phyloP scores from a whole-genome alignment of 1,140 invertebrate species.

The Arion vulgaris region DNA sequence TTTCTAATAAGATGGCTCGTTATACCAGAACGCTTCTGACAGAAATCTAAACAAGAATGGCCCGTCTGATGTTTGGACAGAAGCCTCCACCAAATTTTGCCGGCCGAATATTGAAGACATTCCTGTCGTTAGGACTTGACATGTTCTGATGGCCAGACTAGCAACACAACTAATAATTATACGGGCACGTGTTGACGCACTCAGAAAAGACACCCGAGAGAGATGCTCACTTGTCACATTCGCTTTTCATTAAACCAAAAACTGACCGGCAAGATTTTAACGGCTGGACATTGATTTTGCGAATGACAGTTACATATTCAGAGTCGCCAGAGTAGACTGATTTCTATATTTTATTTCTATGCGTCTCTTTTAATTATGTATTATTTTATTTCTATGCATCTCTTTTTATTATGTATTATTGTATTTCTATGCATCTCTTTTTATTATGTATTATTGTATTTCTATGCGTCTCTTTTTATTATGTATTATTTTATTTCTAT shows the following conservation, averaged over 20 bases:
- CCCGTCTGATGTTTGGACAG: slow-evolving; percentile 23
- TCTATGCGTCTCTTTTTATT: too few species aligned
- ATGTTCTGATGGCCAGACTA: neutral
- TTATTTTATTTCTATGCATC: too few species aligned
- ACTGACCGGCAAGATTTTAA: neutral
- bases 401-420: too few species aligned
- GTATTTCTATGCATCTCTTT: too few species aligned
- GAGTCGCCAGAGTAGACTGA: too few species aligned
- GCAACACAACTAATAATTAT: slow-evolving; percentile 22
- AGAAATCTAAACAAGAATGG: slow-evolving; percentile 28
- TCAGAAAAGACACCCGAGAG: too few species aligned
- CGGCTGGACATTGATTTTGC: neutral
- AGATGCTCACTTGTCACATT: neutral
- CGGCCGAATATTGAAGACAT: slow-evolving; percentile 21
- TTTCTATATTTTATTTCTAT: too few species aligned
- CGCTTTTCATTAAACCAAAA: neutral
- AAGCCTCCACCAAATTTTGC: neutral
- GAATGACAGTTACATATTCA: neutral
- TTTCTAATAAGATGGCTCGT: slow-evolving; percentile 28
- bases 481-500: too few species aligned
- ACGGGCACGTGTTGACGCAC: neutral
- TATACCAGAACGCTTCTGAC: slow-evolving; percentile 11
- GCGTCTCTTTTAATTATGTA: too few species aligned
- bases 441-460: too few species aligned
- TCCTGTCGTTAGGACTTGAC: neutral